Conservation (phyloP, 2,888 invertebrate genomes). For the Metacarcinus magister region DNA sequence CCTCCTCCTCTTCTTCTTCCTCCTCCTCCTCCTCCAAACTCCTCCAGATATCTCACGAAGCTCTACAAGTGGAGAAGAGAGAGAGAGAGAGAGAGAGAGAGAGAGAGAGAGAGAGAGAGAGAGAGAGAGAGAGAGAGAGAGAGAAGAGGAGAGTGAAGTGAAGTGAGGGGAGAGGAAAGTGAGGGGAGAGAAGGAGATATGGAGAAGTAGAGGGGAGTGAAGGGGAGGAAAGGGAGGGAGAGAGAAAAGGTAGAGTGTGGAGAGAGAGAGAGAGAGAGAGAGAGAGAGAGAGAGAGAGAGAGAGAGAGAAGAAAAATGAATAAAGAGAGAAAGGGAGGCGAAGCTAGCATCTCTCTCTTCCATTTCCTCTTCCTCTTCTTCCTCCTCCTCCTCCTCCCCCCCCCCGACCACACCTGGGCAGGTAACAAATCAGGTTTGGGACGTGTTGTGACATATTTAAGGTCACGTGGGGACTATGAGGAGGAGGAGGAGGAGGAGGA, state of each 20-base stretch:
- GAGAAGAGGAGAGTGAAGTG: neutral
- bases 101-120: constrained; percentile 26
- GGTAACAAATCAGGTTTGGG: constrained; percentile 1
- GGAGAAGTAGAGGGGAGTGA: neutral
- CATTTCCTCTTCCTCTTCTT: too few relatives aligned
- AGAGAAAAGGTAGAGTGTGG: neutral
- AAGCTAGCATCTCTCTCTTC: neutral
- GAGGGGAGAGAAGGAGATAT: neutral
- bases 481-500: too few relatives aligned
- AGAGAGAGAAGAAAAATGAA: too few relatives aligned
- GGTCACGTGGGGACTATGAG: neutral
- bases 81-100: constrained; percentile 26
- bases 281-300: too few relatives aligned
- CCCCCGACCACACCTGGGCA: neutral
- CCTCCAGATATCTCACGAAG: constrained; percentile 12
- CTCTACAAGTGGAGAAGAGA: constrained; percentile 15
- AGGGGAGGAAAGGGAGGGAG: neutral
- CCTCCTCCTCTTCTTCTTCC: too few relatives aligned
- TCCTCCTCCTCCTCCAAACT: neutral
- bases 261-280: neutral
- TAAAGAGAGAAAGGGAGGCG: too few relatives aligned
- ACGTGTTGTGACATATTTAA: constrained; percentile 11
- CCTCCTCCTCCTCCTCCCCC: too few relatives aligned
- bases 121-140: neutral
- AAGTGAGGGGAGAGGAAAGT: neutral